Evolutionary conservation across 2,113 vertebrate species (phyloP).

Genomic region (Coreoperca whiteheadi): DNA sequence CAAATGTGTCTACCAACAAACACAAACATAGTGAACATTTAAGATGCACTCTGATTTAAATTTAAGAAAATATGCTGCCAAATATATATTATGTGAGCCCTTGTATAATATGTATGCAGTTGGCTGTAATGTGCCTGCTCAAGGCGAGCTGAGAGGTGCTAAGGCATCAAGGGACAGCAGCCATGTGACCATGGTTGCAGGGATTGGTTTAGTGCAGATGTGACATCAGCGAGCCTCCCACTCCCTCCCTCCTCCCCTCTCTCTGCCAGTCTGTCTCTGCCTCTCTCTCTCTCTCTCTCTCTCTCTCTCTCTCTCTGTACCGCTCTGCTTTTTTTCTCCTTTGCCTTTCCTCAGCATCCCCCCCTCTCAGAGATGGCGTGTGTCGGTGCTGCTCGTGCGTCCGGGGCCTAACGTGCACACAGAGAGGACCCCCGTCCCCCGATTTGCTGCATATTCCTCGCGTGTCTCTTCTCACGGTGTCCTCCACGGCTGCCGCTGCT

Average conservation of each 20-base stretch:
- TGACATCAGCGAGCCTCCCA: constrained; percentile 82
- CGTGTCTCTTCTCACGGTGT: constrained; percentile 40
- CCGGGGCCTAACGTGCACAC: constrained; percentile 80
- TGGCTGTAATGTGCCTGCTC: constrained; percentile 46
- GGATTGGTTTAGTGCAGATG: constrained; percentile 87
- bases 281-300: constrained; percentile 66
- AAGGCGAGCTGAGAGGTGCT: constrained; percentile 54
- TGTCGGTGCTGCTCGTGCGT: constrained; percentile 79
- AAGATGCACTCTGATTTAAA: background rate
- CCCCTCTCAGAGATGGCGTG: constrained; percentile 87
- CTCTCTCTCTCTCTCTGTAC: constrained; percentile 59
- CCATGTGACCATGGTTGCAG: constrained; percentile 90
- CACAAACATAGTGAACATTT: background rate
- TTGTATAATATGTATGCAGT: constrained; percentile 51
- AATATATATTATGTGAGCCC: background rate
- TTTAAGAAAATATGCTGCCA: background rate
- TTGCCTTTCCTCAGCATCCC: constrained; percentile 84
- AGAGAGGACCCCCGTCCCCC: constrained; percentile 36
- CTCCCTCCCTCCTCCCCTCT: constrained; percentile 62
- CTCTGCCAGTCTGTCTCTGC: constrained; percentile 76
- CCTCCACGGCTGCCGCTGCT: constrained; percentile 40
- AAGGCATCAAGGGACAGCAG: constrained; percentile 76
- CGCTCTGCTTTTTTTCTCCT: constrained; percentile 74
- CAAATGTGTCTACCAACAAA: background rate
- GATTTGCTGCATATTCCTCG: constrained; percentile 48